Evolutionary conservation across 2,797 vertebrate species (phyloP), one percentile per base, ranked within the genome.

Genomic region (Erpetoichthys calabaricus): DNA sequence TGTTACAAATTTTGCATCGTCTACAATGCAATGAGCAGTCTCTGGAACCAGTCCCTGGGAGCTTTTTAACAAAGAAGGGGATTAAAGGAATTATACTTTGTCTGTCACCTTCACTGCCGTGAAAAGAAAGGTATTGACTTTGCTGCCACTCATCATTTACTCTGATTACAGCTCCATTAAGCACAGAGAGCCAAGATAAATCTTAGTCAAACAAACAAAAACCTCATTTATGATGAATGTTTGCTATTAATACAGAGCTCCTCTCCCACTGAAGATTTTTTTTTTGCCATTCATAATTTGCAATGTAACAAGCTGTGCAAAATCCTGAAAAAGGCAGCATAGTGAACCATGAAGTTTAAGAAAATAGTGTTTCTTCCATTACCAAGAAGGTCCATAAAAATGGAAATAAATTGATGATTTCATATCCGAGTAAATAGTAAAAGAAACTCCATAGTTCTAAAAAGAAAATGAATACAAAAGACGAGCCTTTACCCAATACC

Each of bases 61-160:
- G 45, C 62, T 60, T 66, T 65, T 65, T 67, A 62, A 64, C 69
- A 71, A 79, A 76, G 61, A 62, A 56, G 68, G 67, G 72, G 65
- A 72, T 70, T 78, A 74, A 73, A 70, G 44, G 75, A 76, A 72
- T 78, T 73, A 73, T 67, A 67, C 69, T 77, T 65, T 65, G 61
- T 67, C 71, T 75, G 69, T 68, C 51, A 56, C 73, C 73, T 72
- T 74, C 70, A 61, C 64, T 62, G 65, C 66, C 70, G 71, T 52
- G 57, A 52, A 76, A 71, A 67, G 60, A 66, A 64, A 10, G 52
- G 62, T 65, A 77, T 67, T 81, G 77, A 83, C 79, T 77, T 73
- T 80, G 75, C 65, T 80, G 81, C 59, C 79, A 80, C 69, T 83
- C 80, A 79, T 76, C 73, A 78, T 79, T 77, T 73, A 72, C 62